Evolutionary conservation across 2,888 invertebrate genomes (phyloP).

Genomic region (Xylocampa areola): DNA sequence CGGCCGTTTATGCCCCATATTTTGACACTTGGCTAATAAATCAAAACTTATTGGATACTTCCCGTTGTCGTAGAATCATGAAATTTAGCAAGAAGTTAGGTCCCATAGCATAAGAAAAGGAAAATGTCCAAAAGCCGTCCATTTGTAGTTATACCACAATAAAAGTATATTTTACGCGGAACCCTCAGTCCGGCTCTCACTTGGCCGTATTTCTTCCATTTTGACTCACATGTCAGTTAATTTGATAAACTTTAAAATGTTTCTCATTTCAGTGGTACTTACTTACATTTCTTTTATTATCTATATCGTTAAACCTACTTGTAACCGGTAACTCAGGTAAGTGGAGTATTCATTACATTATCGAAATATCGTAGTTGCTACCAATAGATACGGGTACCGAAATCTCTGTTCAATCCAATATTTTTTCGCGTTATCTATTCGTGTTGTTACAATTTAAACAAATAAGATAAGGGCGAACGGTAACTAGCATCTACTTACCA

Average conservation of each 20-base stretch:
- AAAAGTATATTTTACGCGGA: too few species aligned
- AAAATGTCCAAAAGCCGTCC: too few species aligned
- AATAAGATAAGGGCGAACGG: conserved; percentile 72
- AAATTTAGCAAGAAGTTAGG: too few species aligned
- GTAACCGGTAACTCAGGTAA: conserved; percentile 49
- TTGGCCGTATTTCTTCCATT: background rate
- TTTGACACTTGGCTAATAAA: too few species aligned
- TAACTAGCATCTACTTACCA: conserved; percentile 66
- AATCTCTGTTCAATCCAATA: conserved; percentile 70
- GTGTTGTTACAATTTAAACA: conserved; percentile 72
- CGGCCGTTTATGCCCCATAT: too few species aligned
- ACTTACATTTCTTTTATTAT: conserved; percentile 49
- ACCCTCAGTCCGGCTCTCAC: too few species aligned
- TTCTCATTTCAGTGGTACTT: conserved; percentile 18
- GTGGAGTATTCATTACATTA: conserved; percentile 58
- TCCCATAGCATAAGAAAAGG: too few species aligned
- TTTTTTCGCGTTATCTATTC: conserved; percentile 69
- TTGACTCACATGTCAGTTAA: conserved; percentile 8
- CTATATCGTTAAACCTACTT: conserved; percentile 38
- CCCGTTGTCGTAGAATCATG: too few species aligned
- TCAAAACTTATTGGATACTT: too few species aligned
- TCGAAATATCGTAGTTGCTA: conserved; percentile 64
- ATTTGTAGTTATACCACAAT: too few species aligned
- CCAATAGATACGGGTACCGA: conserved; percentile 64
- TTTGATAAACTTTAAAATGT: conserved; percentile 12